These are phyloP conservation scores for Xenus cinereus DNA, from an alignment of 2,113 vertebrate genomes.

Conservation along the genomic window DNA sequence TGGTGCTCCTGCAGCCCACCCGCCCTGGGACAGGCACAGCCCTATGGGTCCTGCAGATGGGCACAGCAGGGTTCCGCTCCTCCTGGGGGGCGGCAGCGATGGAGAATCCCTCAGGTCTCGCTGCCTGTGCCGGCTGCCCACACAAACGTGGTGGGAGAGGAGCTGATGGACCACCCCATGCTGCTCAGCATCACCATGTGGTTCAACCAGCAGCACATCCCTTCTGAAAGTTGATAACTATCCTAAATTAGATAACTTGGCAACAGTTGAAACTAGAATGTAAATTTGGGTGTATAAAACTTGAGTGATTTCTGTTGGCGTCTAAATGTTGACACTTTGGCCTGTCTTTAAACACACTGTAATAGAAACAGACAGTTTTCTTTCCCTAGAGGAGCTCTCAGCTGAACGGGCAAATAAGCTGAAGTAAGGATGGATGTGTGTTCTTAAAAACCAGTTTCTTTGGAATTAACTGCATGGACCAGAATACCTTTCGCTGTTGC, in stretches of 20 bases:
- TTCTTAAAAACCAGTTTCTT: background rate
- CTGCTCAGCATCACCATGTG: background rate
- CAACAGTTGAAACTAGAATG: background rate
- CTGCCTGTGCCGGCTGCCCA: background rate
- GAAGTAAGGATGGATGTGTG: background rate
- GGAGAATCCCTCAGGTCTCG: background rate
- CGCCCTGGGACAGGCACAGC: accelerated
- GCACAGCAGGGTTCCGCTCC: accelerated
- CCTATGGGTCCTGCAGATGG: accelerated
- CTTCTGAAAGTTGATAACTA: background rate
- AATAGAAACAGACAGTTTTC: background rate
- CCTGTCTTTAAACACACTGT: background rate
- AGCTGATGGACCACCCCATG: accelerated
- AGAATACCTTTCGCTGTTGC: accelerated
- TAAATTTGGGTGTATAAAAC: background rate
- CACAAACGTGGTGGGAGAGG: accelerated
- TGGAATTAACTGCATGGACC: background rate
- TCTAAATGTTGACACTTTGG: background rate
- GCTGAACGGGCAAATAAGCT: background rate
- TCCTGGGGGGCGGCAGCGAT: background rate
- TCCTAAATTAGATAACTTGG: background rate
- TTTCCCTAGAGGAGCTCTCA: background rate
- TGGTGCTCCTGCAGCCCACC: background rate
- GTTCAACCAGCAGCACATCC: background rate
- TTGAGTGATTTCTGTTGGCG: background rate